Base-by-base conservation (phyloP, 2,797 vertebrate species). In the Ceyx erithaca region DNA sequence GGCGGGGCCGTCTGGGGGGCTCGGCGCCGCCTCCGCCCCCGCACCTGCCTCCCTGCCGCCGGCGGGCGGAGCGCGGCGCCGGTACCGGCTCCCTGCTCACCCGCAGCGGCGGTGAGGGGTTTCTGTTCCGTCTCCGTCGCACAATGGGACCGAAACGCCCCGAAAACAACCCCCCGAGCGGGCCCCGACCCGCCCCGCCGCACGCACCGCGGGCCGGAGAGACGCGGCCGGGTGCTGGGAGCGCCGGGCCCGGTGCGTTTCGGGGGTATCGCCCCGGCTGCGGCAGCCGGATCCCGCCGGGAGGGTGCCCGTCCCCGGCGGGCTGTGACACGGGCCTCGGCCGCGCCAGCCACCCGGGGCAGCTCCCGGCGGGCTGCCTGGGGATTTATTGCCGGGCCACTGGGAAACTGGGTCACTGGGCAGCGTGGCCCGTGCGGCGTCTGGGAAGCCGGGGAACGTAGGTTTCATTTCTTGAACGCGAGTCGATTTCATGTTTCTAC, bases 401-500 rank as follows among this genome's bases (percentile, higher is more conserved):
- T 8, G 67, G 83, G 75, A 90, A 73, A 73, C 18, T 31, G 90
- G 75, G 93, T 69, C 70, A 23, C 31, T 7, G 16, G 5, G 63
- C 26, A 4, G 57, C 25, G 3, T 3, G n/a, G 66, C 30, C 77
- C 3, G 12, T 3, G 26, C 21, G 4, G 45, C 25, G 5, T 10
- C n/a, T 95, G 45, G 41, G 87, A 87, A 88, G 94, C 94, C 30
- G 76, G 83, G 92, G 95, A 96, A 97, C 96, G 52, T 96, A 93
- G 85, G 91, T 97, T 98, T 97, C 97, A 89, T 96, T 96, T 98
- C 19, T 61, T 89, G 85, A 61, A 86, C 62, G 35, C 9, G 85
- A 71, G 63, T 72, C 48, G 46, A 10, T 49, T 76, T 19, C 14
- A 2, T 22, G 23, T 25, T 48, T 25, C 16, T 46, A 1, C 64